These are phyloP conservation scores for Delichon dasypus DNA, from an alignment of 2,797 vertebrate genomes.

Conservation along the genomic window DNA sequence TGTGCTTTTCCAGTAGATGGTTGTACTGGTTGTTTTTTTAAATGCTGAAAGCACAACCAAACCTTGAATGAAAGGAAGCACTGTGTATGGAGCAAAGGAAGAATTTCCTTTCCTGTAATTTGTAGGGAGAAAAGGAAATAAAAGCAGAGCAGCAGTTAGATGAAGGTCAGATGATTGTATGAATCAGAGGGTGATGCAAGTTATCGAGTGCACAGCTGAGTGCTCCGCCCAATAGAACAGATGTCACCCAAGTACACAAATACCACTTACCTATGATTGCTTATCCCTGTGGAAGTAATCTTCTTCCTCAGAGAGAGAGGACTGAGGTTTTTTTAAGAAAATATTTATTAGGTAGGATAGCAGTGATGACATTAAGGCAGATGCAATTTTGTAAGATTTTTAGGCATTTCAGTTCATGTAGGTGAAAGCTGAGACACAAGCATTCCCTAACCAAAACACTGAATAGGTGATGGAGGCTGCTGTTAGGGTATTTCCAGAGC, in stretches of 20 bases:
- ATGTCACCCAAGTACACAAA: not conserved
- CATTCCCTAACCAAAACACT: not conserved
- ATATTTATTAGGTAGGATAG: not conserved
- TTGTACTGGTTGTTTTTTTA: not conserved
- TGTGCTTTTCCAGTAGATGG: not conserved
- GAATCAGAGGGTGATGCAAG: slow-evolving; percentile 52
- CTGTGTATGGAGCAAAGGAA: not conserved
- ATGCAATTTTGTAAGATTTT: not conserved
- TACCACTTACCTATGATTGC: not conserved
- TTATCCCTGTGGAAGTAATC: not conserved
- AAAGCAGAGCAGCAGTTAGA: not conserved
- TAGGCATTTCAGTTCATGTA: not conserved
- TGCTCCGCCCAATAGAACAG: not conserved
- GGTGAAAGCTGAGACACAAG: not conserved
- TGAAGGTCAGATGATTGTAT: slow-evolving; percentile 41
- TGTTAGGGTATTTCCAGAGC: not conserved
- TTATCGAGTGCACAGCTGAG: not conserved
- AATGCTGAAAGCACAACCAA: not conserved
- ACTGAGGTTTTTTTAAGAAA: not conserved
- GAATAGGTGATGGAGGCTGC: not conserved
- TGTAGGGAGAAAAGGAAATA: not conserved
- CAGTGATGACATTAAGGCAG: not conserved
- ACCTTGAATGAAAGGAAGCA: not conserved
- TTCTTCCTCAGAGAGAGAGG: not conserved
- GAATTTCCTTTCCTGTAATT: not conserved